phyloP scores from a whole-genome alignment of 1,140 invertebrate genomes.

The Hesperophylax magnus region DNA sequence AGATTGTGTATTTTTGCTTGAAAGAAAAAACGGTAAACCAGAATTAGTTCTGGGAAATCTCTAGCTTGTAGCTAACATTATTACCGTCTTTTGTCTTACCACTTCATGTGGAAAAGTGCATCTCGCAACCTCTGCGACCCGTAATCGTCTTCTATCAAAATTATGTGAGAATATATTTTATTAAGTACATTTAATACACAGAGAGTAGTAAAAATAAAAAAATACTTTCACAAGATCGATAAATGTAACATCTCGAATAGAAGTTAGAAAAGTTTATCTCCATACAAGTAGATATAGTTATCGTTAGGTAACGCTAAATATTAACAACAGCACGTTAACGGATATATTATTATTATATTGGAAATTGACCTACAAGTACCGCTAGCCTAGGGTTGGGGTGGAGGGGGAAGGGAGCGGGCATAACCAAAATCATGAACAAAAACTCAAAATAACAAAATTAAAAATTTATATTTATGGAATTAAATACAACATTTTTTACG shows the following conservation, averaged over 20 bases:
- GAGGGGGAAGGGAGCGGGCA: constrained; percentile 4
- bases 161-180: constrained; percentile 15
- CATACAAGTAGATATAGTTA: constrained; percentile 24
- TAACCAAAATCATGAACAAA: constrained; percentile 48
- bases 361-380: constrained; percentile 35
- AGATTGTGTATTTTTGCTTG: too few relatives aligned
- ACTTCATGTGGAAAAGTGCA: too few relatives aligned
- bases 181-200: constrained; percentile 38
- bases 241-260: constrained; percentile 39
- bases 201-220: constrained; percentile 50
- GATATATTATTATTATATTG: neutral
- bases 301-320: constrained; percentile 13
- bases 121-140: too few relatives aligned
- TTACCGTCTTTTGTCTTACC: too few relatives aligned
- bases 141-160: constrained; percentile 2
- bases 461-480: constrained; percentile 59
- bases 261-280: constrained; percentile 35
- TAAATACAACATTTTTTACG: constrained; percentile 56
- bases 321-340: constrained; percentile 23
- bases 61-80: too few relatives aligned
- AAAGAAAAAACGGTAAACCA: too few relatives aligned
- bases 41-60: too few relatives aligned
- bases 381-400: neutral
- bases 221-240: constrained; percentile 48
- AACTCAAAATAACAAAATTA: constrained; percentile 56